Base-by-base conservation (phyloP, 2,888 invertebrate genomes). In the Thumatha senex region DNA sequence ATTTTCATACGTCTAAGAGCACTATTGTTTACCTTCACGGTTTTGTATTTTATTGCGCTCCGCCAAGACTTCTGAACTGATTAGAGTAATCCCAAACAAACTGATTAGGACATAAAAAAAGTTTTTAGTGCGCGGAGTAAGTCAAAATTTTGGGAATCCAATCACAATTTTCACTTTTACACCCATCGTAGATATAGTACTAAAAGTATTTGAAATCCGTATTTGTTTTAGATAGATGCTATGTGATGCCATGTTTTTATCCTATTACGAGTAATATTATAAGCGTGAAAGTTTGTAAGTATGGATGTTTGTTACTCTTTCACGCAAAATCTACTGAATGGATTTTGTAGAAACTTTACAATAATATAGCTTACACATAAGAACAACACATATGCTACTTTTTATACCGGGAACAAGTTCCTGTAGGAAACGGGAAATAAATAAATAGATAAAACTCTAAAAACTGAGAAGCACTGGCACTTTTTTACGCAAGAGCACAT, bases 111-210 rank as follows among this genome's bases (percentile, higher is more conserved):
- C 60, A 62, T 65, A 65, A 65, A 65, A 24, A 62, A 65, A 65
- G 65, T 65, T 65, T 65, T 65, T 62, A 65, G 52, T 51, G 50
- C 48, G 45, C 53, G 7, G 11, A 65, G 50, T 54, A 59, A 53
- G 56, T 53, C 56, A 51, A 65, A 62, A 65, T 63, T 65, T 65
- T 54, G 56, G 52, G 47, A 51, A 65, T 63, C 65, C 65, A 65
- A 65, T 65, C 65, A 62, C 54, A 51, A 53, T 58, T 65, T 65
- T 56, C 54, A 65, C 52, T 62, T 58, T 65, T 62, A 64, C 59
- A 40, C 55, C 50, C 53, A 56, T 61, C 50, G 42, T 57, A 51
- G 57, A 62, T 62, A 57, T 56, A 50, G 47, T 54, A 57, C 45
- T 49, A 49, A 48, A 46, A 48, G 14, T 7, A 40, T 42, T 18